Base-by-base conservation (phyloP, 2,113 vertebrate species). In the Nesoenas mayeri region DNA sequence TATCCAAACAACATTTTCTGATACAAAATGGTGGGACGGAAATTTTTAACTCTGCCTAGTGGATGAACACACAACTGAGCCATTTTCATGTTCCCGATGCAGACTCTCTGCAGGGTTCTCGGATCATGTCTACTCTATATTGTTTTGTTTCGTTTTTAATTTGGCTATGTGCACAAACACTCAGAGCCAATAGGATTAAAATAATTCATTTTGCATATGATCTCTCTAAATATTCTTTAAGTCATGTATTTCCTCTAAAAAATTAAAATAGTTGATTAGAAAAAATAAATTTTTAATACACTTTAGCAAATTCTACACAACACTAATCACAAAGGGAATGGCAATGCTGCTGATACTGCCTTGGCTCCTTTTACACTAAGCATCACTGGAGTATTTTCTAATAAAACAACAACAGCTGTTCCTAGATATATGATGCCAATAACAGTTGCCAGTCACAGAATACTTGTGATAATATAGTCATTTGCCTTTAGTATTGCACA, bases 331-430 rank as follows among this genome's bases (percentile, higher is more conserved):
- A 87, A 40, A 79, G 86, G 83, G 73, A 91, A 93, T 36, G 53
- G 62, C 36, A 65, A 40, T 36, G 56, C 53, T 93, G 57, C 69
- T 81, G 77, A 62, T 87, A 34, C 58, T 85, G 73, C n/a, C 77
- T 96, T 97, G 95, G 96, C 93, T 97, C 50, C 36, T 81, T 95
- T 19, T 91, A 58, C 40, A 34, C 32, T 65, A 79, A 87, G 70
- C 81, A 89, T 95, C 93, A 93, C 88, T 94, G 80, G 83, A 92
- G 88, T 87, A 82, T 95, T 96, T 95, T 95, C 88, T 96, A 96
- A 96, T 95, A 95, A 96, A 96, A 95, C 92, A 97, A 93, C 88
- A 96, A 89, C 96, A 97, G 80, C 90, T 97, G 96, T 97, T 97
- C 79, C 92, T 96, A 79, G 83, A 92, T 94, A 85, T 47, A 91